Conservation (phyloP, 2,113 vertebrate species). For the Oxyruncus cristatus region DNA sequence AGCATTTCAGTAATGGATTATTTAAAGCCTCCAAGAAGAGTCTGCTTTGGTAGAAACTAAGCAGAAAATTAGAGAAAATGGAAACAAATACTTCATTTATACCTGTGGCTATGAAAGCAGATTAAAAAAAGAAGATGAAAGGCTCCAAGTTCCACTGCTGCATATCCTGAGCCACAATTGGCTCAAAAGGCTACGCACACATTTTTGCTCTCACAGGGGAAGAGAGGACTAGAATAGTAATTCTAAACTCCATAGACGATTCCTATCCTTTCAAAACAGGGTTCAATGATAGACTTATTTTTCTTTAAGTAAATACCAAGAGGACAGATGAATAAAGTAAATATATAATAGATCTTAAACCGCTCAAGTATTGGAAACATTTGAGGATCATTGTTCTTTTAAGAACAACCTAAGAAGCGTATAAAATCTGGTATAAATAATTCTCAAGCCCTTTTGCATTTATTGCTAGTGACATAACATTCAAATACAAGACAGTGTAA, state of each 20-base stretch:
- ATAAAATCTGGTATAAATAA: not conserved
- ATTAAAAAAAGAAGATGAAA: constrained; percentile 12
- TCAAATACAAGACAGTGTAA: not conserved
- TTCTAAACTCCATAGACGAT: not conserved
- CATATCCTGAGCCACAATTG: not conserved
- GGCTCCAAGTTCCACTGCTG: not conserved
- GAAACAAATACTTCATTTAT: constrained; percentile 47
- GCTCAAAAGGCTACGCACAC: not conserved
- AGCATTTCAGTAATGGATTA: not conserved
- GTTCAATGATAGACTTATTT: not conserved
- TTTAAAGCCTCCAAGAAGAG: constrained; percentile 21
- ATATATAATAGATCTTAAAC: not conserved
- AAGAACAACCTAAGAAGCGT: not conserved
- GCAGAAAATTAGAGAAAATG: constrained; percentile 59
- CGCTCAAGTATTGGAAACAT: not conserved
- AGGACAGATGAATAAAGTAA: not conserved
- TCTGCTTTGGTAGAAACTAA: constrained; percentile 26
- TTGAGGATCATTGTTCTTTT: not conserved
- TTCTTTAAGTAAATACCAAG: not conserved
- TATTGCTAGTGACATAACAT: not conserved
- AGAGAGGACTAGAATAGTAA: not conserved
- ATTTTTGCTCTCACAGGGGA: not conserved
- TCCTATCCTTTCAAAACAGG: not conserved
- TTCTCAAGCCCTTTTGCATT: not conserved
- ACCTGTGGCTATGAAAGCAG: constrained; percentile 9